Conservation (phyloP, 2,888 invertebrate species). For the Cylindroiulus punctatus region DNA sequence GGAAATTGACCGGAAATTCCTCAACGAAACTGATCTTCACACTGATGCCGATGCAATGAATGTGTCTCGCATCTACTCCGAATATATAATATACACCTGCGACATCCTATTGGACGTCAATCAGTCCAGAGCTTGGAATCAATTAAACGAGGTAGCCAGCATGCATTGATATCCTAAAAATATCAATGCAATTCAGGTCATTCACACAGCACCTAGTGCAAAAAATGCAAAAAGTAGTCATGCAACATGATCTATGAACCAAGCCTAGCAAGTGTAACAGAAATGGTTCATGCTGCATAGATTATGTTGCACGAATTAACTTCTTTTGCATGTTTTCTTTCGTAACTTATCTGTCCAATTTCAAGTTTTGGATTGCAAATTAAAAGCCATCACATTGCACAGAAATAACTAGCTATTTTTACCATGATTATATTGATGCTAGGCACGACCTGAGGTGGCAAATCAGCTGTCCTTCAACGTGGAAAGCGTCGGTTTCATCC, state of each 20-base stretch:
- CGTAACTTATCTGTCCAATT: no score
- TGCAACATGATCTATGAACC: no score
- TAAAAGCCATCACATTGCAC: neutral
- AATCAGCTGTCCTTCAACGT: neutral
- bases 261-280: no score
- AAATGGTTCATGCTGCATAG: no score
- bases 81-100: slow-evolving; percentile 17
- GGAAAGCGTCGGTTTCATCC: slow-evolving; percentile 17
- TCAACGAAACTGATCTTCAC: slow-evolving; percentile 30
- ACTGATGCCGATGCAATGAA: neutral
- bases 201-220: no score
- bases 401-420: neutral
- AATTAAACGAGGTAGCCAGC: slow-evolving; percentile 48
- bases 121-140: slow-evolving; percentile 5
- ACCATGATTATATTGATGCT: neutral
- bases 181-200: no score
- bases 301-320: no score
- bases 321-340: no score
- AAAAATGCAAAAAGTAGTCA: no score
- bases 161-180: no score
- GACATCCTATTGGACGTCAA: neutral
- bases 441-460: slow-evolving; percentile 32
- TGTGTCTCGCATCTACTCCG: neutral
- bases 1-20: neutral
- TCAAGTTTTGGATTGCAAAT: neutral